Evolutionary conservation across 92 coral and sea anemone species (phyloP).

Genomic region (Umimayanthus kanabou): DNA sequence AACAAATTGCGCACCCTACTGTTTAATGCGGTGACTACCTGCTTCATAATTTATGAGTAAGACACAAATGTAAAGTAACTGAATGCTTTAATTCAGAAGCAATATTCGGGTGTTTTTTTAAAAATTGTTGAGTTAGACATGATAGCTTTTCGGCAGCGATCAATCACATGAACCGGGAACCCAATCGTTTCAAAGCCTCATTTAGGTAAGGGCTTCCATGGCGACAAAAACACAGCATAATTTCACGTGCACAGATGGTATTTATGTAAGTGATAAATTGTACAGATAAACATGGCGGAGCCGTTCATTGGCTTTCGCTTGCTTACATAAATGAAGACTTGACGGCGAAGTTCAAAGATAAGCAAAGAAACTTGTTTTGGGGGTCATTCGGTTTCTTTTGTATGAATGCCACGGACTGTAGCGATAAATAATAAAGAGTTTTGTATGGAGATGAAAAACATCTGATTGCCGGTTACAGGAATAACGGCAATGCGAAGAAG

Average conservation of each 20-base stretch:
- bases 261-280: constrained; percentile 30
- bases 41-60: constrained; percentile 43
- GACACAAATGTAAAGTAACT: constrained; percentile 28
- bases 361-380: constrained; percentile 29
- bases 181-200: background rate
- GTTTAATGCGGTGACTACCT: constrained; percentile 18
- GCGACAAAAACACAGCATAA: constrained; percentile 7
- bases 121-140: background rate
- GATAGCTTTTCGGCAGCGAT: background rate
- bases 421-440: constrained; percentile 42
- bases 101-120: background rate
- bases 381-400: constrained; percentile 28
- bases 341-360: constrained; percentile 27
- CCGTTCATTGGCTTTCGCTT: constrained; percentile 28
- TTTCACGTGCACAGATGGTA: constrained; percentile 29
- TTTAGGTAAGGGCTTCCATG: constrained; percentile 24
- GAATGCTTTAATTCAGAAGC: constrained; percentile 34
- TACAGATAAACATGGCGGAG: constrained; percentile 12
- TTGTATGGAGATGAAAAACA: constrained; percentile 27
- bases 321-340: constrained; percentile 22
- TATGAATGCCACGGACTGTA: constrained; percentile 23
- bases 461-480: constrained; percentile 32
- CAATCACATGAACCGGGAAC: background rate
- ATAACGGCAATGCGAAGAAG: constrained; percentile 2
- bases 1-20: constrained; percentile 32